Evolutionary conservation across 2,797 vertebrate genomes (phyloP), one percentile per base, ranked within the genome.

Genomic region (Sebastiscus albofasciatus): DNA sequence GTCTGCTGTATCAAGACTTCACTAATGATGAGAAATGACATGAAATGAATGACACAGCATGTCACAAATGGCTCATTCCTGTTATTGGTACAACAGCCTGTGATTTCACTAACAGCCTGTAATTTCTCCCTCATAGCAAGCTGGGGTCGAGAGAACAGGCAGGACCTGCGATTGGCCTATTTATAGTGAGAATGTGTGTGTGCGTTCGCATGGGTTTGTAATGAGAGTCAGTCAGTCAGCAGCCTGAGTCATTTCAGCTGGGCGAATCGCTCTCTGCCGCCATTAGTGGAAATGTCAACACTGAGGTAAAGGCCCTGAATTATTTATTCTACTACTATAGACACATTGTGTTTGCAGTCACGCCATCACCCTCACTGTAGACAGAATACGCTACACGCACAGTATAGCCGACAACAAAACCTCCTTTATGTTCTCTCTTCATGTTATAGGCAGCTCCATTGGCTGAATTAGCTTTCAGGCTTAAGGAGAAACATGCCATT

Each of bases 261-360:
- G 75, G 58, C 22, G 34, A 69, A 78, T 77, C 55, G 73, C 67
- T 82, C 70, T 77, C 67, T 26, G 42, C 71, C 4, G 27, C 87
- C 83, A 88, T 93, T 88, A 89, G 61, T 68, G 81, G 65, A 91
- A 91, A 93, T 88, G 88, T 82, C 91, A 87, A 75, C 85, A 83
- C 77, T 74, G 87, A 90, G 79, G 72, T 86, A 88, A 81, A 82
- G 59, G 56, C 76, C 27, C 54, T 92, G 67, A 93, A 93, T 94
- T 81, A 93, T 92, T 93, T 72, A 84, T 70, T 10, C 42, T 24
- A 4, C 64, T 49, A 84, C 72, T 68, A 72, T 39, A 79, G 80
- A 90, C 55, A 9, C 10, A 67, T n/a, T 54, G 11, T 60, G 39
- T 67, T 83, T 79, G 39, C 66, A 81, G 75, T 71, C 81, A 67